Conservation (phyloP, 2,888 invertebrate species). For the Osedax fenrisi region DNA sequence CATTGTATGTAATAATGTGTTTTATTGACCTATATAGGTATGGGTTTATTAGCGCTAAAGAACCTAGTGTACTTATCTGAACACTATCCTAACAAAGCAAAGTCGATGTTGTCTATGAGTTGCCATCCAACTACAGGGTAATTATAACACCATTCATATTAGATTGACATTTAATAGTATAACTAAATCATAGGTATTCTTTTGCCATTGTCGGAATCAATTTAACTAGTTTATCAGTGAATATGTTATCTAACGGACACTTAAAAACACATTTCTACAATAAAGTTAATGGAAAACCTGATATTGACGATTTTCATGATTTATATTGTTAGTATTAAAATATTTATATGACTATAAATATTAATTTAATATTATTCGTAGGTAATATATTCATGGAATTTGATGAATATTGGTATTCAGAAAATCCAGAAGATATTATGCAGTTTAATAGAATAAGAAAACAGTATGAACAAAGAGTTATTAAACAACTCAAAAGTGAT, state of each 20-base stretch:
- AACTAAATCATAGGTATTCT: slow-evolving; percentile 54
- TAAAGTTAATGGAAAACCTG: slow-evolving; percentile 52
- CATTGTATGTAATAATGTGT: too few species aligned
- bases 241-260: slow-evolving; percentile 65
- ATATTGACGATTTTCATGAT: slow-evolving; percentile 65
- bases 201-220: slow-evolving; percentile 69
- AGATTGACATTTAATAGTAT: too few species aligned
- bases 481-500: slow-evolving; percentile 22
- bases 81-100: slow-evolving; percentile 63
- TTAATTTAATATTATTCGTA: slow-evolving; percentile 36
- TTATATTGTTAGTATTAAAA: slow-evolving; percentile 64
- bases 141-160: slow-evolving; percentile 50
- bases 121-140: slow-evolving; percentile 78
- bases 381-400: slow-evolving; percentile 79
- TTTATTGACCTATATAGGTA: slow-evolving; percentile 62
- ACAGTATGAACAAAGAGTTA: slow-evolving; percentile 55
- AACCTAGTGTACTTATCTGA: slow-evolving; percentile 61
- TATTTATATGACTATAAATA: background rate
- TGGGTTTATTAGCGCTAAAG: slow-evolving; percentile 84
- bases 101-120: slow-evolving; percentile 72
- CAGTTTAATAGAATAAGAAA: slow-evolving; percentile 78
- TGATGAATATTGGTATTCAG: slow-evolving; percentile 81
- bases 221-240: slow-evolving; percentile 76
- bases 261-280: slow-evolving; percentile 86
- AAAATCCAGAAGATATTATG: slow-evolving; percentile 85